Conservation (phyloP, 2,888 invertebrate species). For the Parochlus steinenii region DNA sequence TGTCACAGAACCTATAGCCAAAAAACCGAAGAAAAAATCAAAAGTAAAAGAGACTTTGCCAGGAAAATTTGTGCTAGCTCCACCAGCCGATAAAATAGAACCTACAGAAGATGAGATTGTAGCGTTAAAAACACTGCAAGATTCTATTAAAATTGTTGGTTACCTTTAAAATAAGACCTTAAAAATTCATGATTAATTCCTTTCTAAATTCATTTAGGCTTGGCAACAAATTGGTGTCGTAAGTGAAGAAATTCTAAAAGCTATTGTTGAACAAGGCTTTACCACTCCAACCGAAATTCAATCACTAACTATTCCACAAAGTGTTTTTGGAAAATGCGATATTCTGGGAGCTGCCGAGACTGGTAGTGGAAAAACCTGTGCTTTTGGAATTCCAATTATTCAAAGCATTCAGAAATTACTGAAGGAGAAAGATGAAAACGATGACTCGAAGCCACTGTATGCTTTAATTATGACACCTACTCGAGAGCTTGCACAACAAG, state of each 20-base stretch:
- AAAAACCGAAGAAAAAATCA: constrained; percentile 12
- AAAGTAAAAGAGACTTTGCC: constrained; percentile 7
- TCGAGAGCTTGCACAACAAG: constrained; percentile 88
- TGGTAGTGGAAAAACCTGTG: constrained; percentile 96
- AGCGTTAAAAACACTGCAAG: constrained; percentile 11
- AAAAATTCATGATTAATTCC: not conserved
- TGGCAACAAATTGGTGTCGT: constrained; percentile 59
- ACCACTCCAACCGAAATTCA: constrained; percentile 81
- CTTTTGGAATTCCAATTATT: constrained; percentile 90
- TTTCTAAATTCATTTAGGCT: constrained; percentile 22
- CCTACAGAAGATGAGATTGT: constrained; percentile 16
- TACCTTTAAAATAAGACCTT: constrained; percentile 17
- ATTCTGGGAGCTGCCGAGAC: constrained; percentile 98
- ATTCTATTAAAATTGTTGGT: constrained; percentile 14
- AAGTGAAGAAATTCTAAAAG: constrained; percentile 44
- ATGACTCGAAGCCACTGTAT: constrained; percentile 33
- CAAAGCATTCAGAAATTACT: constrained; percentile 12
- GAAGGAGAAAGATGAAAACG: constrained; percentile 15
- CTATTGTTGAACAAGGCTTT: constrained; percentile 61
- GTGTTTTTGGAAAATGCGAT: constrained; percentile 72
- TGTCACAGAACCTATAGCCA: constrained; percentile 10
- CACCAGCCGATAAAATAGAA: constrained; percentile 18
- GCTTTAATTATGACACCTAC: constrained; percentile 90
- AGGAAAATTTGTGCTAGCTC: constrained; percentile 21
- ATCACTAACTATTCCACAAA: constrained; percentile 57